These are phyloP conservation scores for Todiramphus chloris DNA, from an alignment of 2,113 vertebrate species.

Conservation along the genomic window DNA sequence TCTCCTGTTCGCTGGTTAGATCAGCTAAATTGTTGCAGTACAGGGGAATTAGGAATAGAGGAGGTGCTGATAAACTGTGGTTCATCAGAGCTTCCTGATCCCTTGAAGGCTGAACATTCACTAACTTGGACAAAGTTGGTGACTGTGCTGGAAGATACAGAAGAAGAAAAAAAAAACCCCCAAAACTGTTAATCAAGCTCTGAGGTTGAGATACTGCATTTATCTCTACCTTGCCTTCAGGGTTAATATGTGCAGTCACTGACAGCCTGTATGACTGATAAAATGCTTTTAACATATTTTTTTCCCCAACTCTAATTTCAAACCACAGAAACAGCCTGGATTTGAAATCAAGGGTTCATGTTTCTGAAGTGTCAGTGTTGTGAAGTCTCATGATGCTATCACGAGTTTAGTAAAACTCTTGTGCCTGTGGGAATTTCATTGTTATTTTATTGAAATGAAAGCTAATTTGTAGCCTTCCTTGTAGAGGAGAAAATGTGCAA, in stretches of 20 bases:
- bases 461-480: neutral
- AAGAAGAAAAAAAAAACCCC: neutral
- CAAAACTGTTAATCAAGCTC: neutral
- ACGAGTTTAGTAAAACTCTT: neutral
- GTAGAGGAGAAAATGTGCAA: neutral
- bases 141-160: neutral
- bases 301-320: neutral
- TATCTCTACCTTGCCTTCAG: neutral
- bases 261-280: neutral
- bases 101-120: neutral
- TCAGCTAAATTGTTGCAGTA: neutral
- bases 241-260: neutral
- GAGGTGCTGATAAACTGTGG: neutral
- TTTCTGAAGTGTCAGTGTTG: neutral
- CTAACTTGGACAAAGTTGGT: neutral
- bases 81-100: neutral
- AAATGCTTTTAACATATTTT: neutral
- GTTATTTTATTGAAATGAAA: neutral
- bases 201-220: neutral
- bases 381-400: neutral
- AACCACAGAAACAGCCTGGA: neutral
- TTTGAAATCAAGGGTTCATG: neutral
- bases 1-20: neutral
- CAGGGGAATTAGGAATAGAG: neutral
- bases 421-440: neutral